Base-by-base conservation (phyloP, 2,113 vertebrate genomes). In the Myrmophylax atrothorax region DNA sequence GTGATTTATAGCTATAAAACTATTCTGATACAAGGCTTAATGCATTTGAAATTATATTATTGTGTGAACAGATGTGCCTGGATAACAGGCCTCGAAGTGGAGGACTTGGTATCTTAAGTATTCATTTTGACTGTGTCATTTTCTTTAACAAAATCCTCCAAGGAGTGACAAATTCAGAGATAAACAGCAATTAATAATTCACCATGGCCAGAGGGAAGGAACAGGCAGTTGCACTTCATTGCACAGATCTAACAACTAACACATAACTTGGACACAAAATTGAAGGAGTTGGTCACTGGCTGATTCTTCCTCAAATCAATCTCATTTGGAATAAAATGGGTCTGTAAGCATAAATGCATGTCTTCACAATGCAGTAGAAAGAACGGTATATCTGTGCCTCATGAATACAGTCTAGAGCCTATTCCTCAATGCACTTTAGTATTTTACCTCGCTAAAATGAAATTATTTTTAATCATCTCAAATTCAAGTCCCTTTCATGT, bases 161-260 rank as follows among this genome's bases (percentile, higher is more conserved):
- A 90, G 86, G 88, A 95, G 25, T 60, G 44, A 86, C 64, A 94
- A 92, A 94, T 60, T 72, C 69, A 46, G 94, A 90, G 78, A 90
- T 78, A 95, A 97, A 94, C 59, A 96, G 47, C 79, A 95, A 96
- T 96, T 96, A 95, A 94, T 96, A 94, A 95, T 94, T 93, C 79
- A 96, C 72, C 70, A 33, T 75, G 88, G 64, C 83, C 85, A 78
- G 90, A 93, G 88, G 85, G 79, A 84, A 94, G 60, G 68, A 89
- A 74, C 44, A 88, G 85, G 40, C 1, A 0, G 64, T 60, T 90
- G 44, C 85, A 81, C 68, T 92, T 87, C 85, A 37, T 84, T 90
- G 92, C 14, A 10, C 93, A 90, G 40, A 53, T 68, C 68, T 93
- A 91, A 83, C 78, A 62, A 31, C 69, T 79, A 66, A 59, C 38